Evolutionary conservation across 2,113 vertebrate species (phyloP).

Genomic region (Elachura formosa): DNA sequence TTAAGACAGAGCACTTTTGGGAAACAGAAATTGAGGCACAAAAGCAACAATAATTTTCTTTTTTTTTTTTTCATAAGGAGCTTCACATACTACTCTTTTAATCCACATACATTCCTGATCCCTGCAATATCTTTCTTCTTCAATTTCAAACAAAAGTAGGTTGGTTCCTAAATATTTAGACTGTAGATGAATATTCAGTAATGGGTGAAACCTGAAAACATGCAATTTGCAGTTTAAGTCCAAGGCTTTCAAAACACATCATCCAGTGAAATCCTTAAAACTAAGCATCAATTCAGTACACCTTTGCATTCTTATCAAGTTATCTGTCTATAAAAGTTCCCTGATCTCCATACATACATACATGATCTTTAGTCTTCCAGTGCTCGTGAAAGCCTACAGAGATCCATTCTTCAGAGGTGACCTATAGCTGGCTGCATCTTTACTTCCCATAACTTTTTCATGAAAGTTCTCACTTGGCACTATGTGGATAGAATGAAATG

Average conservation of each 20-base stretch:
- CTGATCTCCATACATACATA: not conserved
- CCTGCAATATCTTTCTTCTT: not conserved
- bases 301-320: not conserved
- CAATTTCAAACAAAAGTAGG: not conserved
- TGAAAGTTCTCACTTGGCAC: not conserved
- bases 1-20: not conserved
- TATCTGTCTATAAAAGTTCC: not conserved
- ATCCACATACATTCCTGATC: rapidly evolving
- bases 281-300: not conserved
- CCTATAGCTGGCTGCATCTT: not conserved
- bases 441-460: not conserved
- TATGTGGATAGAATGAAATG: not conserved
- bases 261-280: not conserved
- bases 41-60: not conserved
- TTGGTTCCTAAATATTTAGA: not conserved
- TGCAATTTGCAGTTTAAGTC: not conserved
- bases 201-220: not conserved
- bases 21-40: not conserved
- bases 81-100: not conserved
- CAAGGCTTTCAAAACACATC: not conserved
- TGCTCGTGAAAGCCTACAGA: not conserved
- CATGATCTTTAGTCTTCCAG: not conserved
- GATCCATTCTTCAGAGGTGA: not conserved
- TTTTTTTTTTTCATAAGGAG: not conserved
- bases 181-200: not conserved